These are phyloP conservation scores for Cryptoprocta ferox DNA, from an alignment of 2,797 vertebrate genomes.

Conservation along the genomic window DNA sequence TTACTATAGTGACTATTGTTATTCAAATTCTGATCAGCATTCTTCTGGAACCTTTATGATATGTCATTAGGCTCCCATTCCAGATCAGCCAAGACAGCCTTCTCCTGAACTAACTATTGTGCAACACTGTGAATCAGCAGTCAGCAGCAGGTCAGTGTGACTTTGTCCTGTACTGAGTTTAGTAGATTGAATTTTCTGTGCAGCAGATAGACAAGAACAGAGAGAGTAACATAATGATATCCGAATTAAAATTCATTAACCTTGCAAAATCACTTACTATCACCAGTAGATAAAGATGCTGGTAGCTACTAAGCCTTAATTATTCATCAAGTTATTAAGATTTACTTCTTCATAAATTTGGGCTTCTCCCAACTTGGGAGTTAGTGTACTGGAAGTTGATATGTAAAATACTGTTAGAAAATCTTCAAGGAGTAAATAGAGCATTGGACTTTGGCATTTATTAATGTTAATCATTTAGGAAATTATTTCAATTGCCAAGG, in stretches of 20 bases:
- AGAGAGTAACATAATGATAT: slow-evolving; percentile 42
- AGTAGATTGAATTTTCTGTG: slow-evolving; percentile 35
- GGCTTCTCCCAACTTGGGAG: not conserved
- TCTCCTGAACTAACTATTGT: slow-evolving; percentile 21
- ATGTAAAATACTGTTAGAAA: slow-evolving; percentile 20
- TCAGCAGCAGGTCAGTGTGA: slow-evolving; percentile 24
- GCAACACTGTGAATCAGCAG: not conserved
- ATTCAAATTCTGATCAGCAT: not conserved
- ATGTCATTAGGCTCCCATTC: not conserved
- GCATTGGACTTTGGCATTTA: not conserved
- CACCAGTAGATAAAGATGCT: slow-evolving; percentile 41
- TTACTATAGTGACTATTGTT: not conserved
- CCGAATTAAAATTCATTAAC: slow-evolving; percentile 71
- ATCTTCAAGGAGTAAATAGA: not conserved
- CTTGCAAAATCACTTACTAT: slow-evolving; percentile 49
- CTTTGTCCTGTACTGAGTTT: slow-evolving; percentile 13
- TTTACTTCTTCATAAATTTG: slow-evolving; percentile 21
- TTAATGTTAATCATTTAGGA: not conserved
- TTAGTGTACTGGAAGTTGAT: not conserved
- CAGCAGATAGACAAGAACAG: slow-evolving; percentile 1
- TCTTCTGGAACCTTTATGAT: not conserved
- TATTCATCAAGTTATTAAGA: slow-evolving; percentile 35
- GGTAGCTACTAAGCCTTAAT: slow-evolving; percentile 9
- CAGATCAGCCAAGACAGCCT: not conserved
- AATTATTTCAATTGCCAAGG: slow-evolving; percentile 11